Evolutionary conservation across 1,140 invertebrate species (phyloP).

Genomic region (Sycobia sp.): DNA sequence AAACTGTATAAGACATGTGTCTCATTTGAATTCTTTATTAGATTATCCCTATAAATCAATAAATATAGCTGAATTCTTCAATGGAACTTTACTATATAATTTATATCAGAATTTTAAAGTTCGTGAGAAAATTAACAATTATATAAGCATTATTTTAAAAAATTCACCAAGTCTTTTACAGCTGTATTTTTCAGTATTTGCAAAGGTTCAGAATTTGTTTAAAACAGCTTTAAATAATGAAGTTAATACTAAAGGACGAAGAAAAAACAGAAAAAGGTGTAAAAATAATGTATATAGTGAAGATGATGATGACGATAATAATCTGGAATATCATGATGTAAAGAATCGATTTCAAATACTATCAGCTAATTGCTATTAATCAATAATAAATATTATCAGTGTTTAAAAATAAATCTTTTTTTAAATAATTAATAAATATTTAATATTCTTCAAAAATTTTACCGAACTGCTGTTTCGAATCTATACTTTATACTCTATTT

Average conservation of each 20-base stretch:
- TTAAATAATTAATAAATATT: background rate
- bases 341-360: slow-evolving; percentile 48
- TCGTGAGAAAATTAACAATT: slow-evolving; percentile 60
- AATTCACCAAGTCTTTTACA: slow-evolving; percentile 60
- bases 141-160: slow-evolving; percentile 61
- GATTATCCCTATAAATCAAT: slow-evolving; percentile 62
- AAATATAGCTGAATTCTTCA: slow-evolving; percentile 66
- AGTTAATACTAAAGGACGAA: slow-evolving; percentile 15
- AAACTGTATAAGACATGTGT: slow-evolving; percentile 67
- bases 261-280: slow-evolving; percentile 27
- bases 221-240: slow-evolving; percentile 8
- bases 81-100: slow-evolving; percentile 79
- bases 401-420: background rate
- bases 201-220: slow-evolving; percentile 37
- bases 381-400: background rate
- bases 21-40: slow-evolving; percentile 71
- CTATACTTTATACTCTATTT: too few relatives aligned
- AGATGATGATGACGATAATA: slow-evolving; percentile 18
- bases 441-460: background rate
- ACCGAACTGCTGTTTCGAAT: too few relatives aligned
- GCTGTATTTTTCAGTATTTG: slow-evolving; percentile 49
- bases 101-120: slow-evolving; percentile 66
- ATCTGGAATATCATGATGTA: slow-evolving; percentile 39
- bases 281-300: slow-evolving; percentile 11
- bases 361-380: too few relatives aligned